Conservation (phyloP, 2,797 vertebrate species). For the Amblyraja radiata region DNA sequence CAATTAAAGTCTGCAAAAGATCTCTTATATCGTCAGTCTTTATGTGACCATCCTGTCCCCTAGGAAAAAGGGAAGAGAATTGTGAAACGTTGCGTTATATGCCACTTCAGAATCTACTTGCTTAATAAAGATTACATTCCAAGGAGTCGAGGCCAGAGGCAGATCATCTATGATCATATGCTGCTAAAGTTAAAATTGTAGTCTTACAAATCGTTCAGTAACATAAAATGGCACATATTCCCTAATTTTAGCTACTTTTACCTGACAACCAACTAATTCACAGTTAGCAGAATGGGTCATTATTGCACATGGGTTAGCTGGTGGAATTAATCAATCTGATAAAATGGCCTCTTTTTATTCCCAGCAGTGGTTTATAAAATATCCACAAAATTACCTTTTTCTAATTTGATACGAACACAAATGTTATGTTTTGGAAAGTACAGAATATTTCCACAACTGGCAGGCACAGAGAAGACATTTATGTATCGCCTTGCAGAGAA, state of each 20-base stretch:
- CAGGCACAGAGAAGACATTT: not conserved
- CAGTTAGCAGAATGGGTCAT: not conserved
- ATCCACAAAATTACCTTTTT: not conserved
- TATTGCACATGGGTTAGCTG: not conserved
- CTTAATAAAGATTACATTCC: not conserved
- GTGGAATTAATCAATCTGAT: not conserved
- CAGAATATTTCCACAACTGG: not conserved
- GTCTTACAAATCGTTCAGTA: too few species aligned
- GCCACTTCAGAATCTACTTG: not conserved
- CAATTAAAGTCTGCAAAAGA: constrained; percentile 38
- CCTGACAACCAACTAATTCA: not conserved
- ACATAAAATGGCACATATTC: too few species aligned
- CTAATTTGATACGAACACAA: constrained; percentile 1
- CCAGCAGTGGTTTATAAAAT: not conserved
- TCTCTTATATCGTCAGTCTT: constrained; percentile 38
- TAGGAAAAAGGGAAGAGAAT: not conserved
- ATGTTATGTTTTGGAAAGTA: not conserved
- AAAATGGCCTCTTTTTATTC: not conserved
- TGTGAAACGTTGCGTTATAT: not conserved
- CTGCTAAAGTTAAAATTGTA: too few species aligned
- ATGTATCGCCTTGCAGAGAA: not conserved
- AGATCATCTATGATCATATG: too few species aligned
- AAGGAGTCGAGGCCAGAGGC: not conserved
- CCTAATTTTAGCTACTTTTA: not conserved
- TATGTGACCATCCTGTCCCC: constrained; percentile 8